Evolutionary conservation across 1,140 invertebrate species (phyloP).

Genomic region (Caerostris darwini): DNA sequence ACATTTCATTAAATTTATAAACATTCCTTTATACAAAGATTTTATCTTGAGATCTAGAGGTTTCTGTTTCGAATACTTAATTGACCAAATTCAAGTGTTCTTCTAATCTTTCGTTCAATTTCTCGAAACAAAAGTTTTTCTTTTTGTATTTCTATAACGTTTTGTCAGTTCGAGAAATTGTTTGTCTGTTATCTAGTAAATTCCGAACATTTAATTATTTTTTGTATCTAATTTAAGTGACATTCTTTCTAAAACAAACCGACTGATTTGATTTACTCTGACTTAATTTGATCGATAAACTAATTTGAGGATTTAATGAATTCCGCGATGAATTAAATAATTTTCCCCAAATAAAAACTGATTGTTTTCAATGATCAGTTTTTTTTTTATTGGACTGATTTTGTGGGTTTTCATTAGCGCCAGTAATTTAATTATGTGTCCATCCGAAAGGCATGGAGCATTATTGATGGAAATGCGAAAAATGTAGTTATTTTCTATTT

Average conservation of each 20-base stretch:
- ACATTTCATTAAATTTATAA: too few species aligned
- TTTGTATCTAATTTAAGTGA: background rate
- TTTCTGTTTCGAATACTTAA: too few species aligned
- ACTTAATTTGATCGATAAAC: constrained; percentile 13
- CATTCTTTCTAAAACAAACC: background rate
- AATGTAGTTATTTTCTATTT: background rate
- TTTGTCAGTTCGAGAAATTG: background rate
- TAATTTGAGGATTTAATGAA: constrained; percentile 24
- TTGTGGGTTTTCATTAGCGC: background rate
- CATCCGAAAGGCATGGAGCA: background rate
- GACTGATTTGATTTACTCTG: constrained; percentile 7
- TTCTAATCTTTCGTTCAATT: too few species aligned
- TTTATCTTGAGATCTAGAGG: too few species aligned
- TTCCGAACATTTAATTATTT: background rate
- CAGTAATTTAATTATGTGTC: background rate
- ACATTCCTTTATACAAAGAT: too few species aligned
- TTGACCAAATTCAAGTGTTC: too few species aligned
- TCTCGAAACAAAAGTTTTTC: too few species aligned
- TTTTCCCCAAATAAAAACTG: background rate
- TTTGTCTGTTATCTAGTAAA: background rate
- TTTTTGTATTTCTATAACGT: background rate
- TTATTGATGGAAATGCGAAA: background rate
- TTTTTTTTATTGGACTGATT: background rate
- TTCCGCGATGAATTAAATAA: background rate
- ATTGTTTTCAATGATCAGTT: background rate